Conservation (phyloP, 2,888 invertebrate genomes). For the Cremastinae sp. region DNA sequence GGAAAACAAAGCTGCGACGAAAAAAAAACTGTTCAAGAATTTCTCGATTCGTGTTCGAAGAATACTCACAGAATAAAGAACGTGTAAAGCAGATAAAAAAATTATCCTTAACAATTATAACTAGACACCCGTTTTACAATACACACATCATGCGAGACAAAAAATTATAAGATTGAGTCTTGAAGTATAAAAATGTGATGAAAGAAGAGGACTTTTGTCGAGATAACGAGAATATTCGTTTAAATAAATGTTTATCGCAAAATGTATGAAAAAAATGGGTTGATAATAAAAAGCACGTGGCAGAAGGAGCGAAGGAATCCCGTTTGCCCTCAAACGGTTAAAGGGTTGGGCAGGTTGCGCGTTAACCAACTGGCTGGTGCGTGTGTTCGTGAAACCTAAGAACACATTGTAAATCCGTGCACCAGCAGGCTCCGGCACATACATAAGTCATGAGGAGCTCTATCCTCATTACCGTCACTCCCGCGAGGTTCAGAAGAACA, state of each 20-base stretch:
- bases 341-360: constrained; percentile 36
- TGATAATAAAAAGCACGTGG: constrained; percentile 26
- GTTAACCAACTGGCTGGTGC: constrained; percentile 22
- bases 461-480: constrained; percentile 62
- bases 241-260: not conserved
- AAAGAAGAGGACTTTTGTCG: too few relatives aligned
- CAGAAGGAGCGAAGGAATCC: constrained; percentile 40
- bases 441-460: constrained; percentile 62
- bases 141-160: too few relatives aligned
- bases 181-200: too few relatives aligned
- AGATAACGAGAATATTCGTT: constrained; percentile 25
- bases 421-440: constrained; percentile 45
- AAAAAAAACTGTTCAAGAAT: too few relatives aligned
- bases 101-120: too few relatives aligned
- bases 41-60: too few relatives aligned
- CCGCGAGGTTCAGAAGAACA: constrained; percentile 51
- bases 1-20: constrained; percentile 48
- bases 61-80: too few relatives aligned
- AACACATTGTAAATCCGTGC: constrained; percentile 52
- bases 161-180: too few relatives aligned
- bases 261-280: not conserved
- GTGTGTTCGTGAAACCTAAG: constrained; percentile 42
- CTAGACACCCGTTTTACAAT: too few relatives aligned
- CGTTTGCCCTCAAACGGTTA: constrained; percentile 25
- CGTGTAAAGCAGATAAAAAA: too few relatives aligned